These are phyloP conservation scores for Albula glossodonta DNA, from an alignment of 2,113 vertebrate species.

Conservation along the genomic window DNA sequence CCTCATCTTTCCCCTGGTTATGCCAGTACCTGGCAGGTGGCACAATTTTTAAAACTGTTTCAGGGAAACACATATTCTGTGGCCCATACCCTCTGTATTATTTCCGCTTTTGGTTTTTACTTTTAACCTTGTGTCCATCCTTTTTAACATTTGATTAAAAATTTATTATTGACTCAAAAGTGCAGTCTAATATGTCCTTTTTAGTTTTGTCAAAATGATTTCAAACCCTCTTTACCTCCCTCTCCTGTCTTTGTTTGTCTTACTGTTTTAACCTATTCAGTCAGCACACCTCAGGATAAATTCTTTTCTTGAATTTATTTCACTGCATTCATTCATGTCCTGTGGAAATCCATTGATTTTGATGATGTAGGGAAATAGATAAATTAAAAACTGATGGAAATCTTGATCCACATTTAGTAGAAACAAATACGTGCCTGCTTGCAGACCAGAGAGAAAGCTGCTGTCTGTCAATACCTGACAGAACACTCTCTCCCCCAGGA, in stretches of 20 bases:
- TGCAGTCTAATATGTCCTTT: background rate
- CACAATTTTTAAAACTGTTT: background rate
- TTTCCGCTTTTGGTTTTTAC: background rate
- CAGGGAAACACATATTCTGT: too few species aligned
- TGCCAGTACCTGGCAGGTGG: background rate
- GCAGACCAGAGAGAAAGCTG: background rate
- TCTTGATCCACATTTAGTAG: background rate
- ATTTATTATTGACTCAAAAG: background rate
- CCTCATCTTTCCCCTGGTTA: background rate
- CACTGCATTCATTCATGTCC: background rate
- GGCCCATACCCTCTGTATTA: background rate
- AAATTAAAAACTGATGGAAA: background rate
- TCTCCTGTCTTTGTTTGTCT: slow-evolving; percentile 38
- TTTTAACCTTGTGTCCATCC: background rate
- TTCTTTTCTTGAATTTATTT: slow-evolving; percentile 7
- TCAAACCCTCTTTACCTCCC: background rate
- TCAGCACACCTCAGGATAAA: background rate
- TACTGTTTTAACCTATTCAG: background rate
- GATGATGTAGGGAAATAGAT: background rate
- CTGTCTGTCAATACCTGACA: background rate
- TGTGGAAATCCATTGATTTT: slow-evolving; percentile 15
- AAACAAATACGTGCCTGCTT: background rate
- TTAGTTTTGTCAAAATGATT: background rate
- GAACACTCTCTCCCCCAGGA: background rate
- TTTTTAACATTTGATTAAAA: background rate